These are phyloP conservation scores for Pteropus rufus DNA, from an alignment of 2,797 vertebrate species.

Conservation along the genomic window DNA sequence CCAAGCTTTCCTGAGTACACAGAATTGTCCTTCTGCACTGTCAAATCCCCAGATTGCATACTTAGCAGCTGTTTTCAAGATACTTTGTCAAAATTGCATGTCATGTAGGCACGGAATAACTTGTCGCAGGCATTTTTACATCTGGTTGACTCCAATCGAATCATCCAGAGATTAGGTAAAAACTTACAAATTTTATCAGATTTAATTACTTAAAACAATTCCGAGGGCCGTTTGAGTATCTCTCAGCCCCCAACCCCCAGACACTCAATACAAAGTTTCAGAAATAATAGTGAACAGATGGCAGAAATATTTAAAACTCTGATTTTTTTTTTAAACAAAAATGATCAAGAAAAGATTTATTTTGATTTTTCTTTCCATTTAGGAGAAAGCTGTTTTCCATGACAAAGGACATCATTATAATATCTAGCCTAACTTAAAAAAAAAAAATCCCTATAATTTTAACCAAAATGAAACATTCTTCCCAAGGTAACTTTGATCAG, in stretches of 20 bases:
- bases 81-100: constrained; percentile 66
- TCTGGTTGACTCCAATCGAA: constrained; percentile 76
- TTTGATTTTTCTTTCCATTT: constrained; percentile 54
- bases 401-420: constrained; percentile 56
- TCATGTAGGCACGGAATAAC: constrained; percentile 43
- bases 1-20: not conserved
- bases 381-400: constrained; percentile 40
- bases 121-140: constrained; percentile 70
- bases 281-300: constrained; percentile 77
- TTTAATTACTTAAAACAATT: constrained; percentile 76
- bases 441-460: constrained; percentile 34
- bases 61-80: constrained; percentile 60
- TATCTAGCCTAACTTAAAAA: not conserved
- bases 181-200: constrained; percentile 64
- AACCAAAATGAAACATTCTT: constrained; percentile 54
- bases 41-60: constrained; percentile 34
- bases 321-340: constrained; percentile 41
- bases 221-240: constrained; percentile 55
- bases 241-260: constrained; percentile 44
- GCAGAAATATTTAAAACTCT: constrained; percentile 66
- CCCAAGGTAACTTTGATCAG: constrained; percentile 23
- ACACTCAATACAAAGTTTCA: constrained; percentile 63
- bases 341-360: constrained; percentile 68
- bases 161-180: constrained; percentile 72
- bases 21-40: constrained; percentile 26